Conservation (phyloP, 1,140 invertebrate genomes). For the Bombus turneri region DNA sequence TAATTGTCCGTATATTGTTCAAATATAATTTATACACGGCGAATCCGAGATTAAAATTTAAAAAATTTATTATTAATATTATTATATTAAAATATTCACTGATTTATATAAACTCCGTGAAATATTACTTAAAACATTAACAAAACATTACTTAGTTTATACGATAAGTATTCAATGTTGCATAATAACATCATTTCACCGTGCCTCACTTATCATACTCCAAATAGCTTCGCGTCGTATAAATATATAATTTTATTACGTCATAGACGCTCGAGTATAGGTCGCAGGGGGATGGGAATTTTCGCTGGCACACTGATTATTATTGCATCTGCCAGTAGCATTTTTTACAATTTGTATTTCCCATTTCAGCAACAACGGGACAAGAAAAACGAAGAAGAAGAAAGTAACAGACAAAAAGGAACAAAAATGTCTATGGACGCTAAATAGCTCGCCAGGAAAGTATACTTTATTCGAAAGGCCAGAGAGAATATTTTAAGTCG, state of each 20-base stretch:
- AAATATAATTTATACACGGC: neutral
- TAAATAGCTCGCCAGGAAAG: slow-evolving; percentile 36
- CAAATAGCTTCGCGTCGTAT: slow-evolving; percentile 45
- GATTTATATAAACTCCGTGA: neutral
- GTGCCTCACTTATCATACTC: slow-evolving; percentile 49
- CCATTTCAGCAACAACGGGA: neutral
- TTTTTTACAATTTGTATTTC: slow-evolving; percentile 45
- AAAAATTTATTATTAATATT: neutral
- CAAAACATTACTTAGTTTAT: slow-evolving; percentile 15
- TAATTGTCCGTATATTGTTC: neutral
- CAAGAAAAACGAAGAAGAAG: neutral
- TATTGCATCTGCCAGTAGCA: slow-evolving; percentile 30
- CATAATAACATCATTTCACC: slow-evolving; percentile 40
- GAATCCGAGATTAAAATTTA: neutral
- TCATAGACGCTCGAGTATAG: slow-evolving; percentile 41
- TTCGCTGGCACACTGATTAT: slow-evolving; percentile 47
- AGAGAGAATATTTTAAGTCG: slow-evolving; percentile 44
- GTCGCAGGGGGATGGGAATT: slow-evolving; percentile 30
- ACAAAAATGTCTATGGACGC: slow-evolving; percentile 31
- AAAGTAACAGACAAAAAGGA: neutral
- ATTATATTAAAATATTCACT: neutral
- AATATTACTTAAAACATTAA: neutral
- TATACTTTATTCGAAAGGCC: slow-evolving; percentile 29
- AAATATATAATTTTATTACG: slow-evolving; percentile 59
- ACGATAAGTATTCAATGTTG: slow-evolving; percentile 34